Evolutionary conservation across 2,888 invertebrate species (phyloP), one percentile per base, ranked within the genome.

Genomic region (Drosophila yooni): DNA sequence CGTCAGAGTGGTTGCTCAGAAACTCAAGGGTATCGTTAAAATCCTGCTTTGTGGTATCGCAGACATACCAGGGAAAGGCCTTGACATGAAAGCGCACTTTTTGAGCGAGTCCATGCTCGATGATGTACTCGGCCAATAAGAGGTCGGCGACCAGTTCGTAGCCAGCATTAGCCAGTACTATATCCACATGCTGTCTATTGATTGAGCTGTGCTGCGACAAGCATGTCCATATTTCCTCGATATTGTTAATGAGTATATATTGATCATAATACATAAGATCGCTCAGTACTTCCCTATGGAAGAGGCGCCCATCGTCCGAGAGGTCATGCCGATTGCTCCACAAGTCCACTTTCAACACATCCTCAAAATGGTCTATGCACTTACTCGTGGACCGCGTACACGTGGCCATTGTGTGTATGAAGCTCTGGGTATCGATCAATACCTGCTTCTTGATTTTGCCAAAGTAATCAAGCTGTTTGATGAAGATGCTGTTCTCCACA

Each of bases 311-410:
- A 34, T 65, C 46, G 2, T 36, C 68, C 1, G 98, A 98, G 46
- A 99, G 93, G 93, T 99, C 99, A 91, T 97, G 97, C 91, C 97
- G 96, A 93, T 99, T 99, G 1, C 98, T 97, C 99, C 99, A 99
- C 15, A 99, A 94, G 87, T 96, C 95, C 25, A 96, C 70, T 33
- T 77, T 82, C 0, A 88, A 27, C 11, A 88, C 34, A 18, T 82
- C 82, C 1, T 40, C 40, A 11, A 88, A 88, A 21, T 46, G 40
- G 1, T 79, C 69, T 8, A 69, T 5, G 18, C 13, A 67, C 18
- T 66, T 64, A 0, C 83, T 73, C 0, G 58, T 52, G 8, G 74
- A 75, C 2, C 83, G 77, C 11, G 88, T 81, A 29, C 74, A 46
- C 25, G 79, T 81, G 29, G 79, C 68, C 34, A 77, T 43, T 13